Percentiles rank a stretch among this genome's conserved stretches.
Evolutionary conservation across 2,113 vertebrate species (phyloP).

Genomic region (Pundamilia nyererei): DNA sequence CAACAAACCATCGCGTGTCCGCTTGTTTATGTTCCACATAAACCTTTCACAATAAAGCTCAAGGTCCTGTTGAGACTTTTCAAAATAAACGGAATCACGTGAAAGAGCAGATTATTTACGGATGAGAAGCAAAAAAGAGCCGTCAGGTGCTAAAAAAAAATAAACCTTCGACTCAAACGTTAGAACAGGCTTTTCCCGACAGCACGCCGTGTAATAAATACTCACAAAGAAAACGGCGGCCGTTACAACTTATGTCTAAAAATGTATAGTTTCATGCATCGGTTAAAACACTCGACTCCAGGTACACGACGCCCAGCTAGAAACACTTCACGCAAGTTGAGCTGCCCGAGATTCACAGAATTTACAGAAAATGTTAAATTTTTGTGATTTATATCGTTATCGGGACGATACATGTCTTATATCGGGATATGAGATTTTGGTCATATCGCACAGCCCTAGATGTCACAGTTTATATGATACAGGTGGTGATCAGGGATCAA

Average conservation of each 20-base stretch:
- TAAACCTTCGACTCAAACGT: not conserved
- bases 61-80: not conserved
- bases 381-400: not conserved
- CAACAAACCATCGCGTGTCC: not conserved
- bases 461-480: not conserved
- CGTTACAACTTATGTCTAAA: not conserved
- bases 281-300: not conserved
- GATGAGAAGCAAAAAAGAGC: not conserved
- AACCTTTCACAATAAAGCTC: not conserved
- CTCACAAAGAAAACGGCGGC: accelerated
- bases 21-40: not conserved
- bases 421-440: not conserved
- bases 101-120: not conserved
- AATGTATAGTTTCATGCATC: not conserved
- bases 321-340: accelerated
- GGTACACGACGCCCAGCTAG: accelerated
- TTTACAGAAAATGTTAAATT: not conserved
- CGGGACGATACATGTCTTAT: not conserved
- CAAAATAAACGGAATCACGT: not conserved
- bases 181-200: accelerated
- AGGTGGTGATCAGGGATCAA: not conserved
- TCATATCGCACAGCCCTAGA: not conserved
- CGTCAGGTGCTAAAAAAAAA: accelerated
- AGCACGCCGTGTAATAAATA: not conserved
- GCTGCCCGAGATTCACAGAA: not conserved